Percentiles rank a stretch among this genome's conserved stretches.
Conservation (phyloP, 1,140 invertebrate species). For the Cherax destructor region DNA sequence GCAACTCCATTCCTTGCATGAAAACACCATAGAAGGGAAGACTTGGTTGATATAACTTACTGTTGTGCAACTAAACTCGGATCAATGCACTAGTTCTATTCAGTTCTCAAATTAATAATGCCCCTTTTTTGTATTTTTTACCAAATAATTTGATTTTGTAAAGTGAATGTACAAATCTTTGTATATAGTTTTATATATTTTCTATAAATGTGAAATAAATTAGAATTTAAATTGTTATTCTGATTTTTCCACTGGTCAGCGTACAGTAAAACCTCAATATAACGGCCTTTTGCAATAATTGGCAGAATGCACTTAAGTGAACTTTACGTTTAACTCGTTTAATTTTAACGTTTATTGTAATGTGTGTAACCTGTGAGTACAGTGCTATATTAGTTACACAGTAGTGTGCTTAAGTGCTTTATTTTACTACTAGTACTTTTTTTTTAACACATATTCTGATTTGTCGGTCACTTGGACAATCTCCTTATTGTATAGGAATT, state of each 20-base stretch:
- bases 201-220: constrained; percentile 70
- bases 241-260: neutral
- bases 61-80: neutral
- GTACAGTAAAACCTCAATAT: no score
- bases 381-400: no score
- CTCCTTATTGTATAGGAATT: no score
- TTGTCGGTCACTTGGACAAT: no score
- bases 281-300: no score
- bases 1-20: neutral
- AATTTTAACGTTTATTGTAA: no score
- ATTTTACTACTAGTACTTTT: no score
- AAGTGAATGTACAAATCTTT: constrained; percentile 68
- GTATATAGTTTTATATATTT: constrained; percentile 71
- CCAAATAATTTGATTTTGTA: constrained; percentile 63
- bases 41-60: constrained; percentile 7
- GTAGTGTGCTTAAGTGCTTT: no score
- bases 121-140: constrained; percentile 42
- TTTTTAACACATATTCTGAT: no score
- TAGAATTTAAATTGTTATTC: constrained; percentile 44
- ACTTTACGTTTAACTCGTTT: no score
- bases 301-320: no score
- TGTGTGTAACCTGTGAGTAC: no score
- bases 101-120: constrained; percentile 12
- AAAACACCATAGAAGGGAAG: constrained; percentile 8
- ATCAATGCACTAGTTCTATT: constrained; percentile 29